Base-by-base conservation (phyloP, 2,888 invertebrate genomes). In the Cenopis cana region DNA sequence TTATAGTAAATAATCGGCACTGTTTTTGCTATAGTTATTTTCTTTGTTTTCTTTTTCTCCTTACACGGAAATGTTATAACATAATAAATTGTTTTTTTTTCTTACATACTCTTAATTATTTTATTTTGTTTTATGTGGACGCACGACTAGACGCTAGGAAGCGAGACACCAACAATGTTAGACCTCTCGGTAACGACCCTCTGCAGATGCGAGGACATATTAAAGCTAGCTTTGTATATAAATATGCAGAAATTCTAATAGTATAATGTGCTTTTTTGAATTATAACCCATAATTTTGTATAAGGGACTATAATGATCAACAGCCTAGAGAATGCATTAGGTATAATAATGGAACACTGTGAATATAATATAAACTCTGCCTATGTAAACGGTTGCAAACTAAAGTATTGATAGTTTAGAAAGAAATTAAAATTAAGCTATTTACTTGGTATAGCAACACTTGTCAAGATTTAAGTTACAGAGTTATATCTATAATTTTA, bases 11-110 rank as follows among this genome's bases (percentile, higher is more conserved):
- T 89, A 87, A 90, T 93, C 88, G 91, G 91, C 92, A 90, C 90
- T 93, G 92, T 92, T 93, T 87, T 89, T 87, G 84, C 87, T 86
- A 82, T 90, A 86, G 85, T 89, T 89, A 87, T 85, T 88, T 85
- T 86, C 78, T 82, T 87, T 87, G 82, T 83, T 89, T 88, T 87
- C 79, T 79, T 85, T 87, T 85, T 84, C 81, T 86, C 85, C 83
- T 82, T 81, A 81, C 82, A 82, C 79, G 82, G 85, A 85, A 84
- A 84, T 88, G 87, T 91, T 92, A 86, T 84, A 87, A 87, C 80
- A 80, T 86, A 86, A 89, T 90, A 91, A 92, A 88, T 82, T 87
- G 89, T 91, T 89, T 89, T 85, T n/a, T n/a, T 85, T 85, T 84
- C 87, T 88, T 87, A 88, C 83, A 81, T 78, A 81, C 78, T 80